Evolutionary conservation across 2,113 vertebrate species (phyloP).

Genomic region (Atherinomorus stipes): DNA sequence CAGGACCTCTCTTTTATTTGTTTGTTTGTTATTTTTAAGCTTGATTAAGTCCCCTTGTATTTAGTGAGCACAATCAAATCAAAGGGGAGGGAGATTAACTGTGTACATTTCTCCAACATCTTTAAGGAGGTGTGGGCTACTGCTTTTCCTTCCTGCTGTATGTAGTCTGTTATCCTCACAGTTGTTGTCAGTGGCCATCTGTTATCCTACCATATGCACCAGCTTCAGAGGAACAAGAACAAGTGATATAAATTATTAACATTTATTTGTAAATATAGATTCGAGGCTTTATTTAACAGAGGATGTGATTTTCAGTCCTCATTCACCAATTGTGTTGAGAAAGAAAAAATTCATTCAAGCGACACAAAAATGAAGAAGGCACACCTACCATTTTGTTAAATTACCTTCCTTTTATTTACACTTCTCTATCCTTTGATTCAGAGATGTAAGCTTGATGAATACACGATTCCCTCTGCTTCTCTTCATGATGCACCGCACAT

Average conservation of each 20-base stretch:
- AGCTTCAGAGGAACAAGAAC: neutral
- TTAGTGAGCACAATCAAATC: constrained; percentile 85
- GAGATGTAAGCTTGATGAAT: no score
- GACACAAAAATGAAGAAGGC: no score
- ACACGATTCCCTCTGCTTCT: no score
- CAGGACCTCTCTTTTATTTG: constrained; percentile 85
- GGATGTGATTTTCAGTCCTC: neutral
- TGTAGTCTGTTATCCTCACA: neutral
- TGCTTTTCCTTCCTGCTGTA: constrained; percentile 23
- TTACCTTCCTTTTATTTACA: no score
- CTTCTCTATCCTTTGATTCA: no score
- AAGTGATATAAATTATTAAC: neutral
- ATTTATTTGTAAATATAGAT: neutral
- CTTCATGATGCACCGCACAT: neutral
- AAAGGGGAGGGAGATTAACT: constrained; percentile 81
- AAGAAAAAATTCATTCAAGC: no score
- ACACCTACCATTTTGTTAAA: no score
- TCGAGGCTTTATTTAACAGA: neutral
- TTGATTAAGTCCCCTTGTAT: constrained; percentile 87
- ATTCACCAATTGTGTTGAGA: neutral
- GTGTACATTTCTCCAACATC: constrained; percentile 69
- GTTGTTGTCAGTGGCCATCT: constrained; percentile 13
- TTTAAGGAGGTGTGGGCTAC: constrained; percentile 56
- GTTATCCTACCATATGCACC: neutral
- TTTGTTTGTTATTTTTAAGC: constrained; percentile 88